Percentiles rank a stretch among this genome's conserved stretches.
These are phyloP conservation scores for Megaceryle torquata DNA, from an alignment of 2,113 vertebrate genomes.

Conservation along the genomic window DNA sequence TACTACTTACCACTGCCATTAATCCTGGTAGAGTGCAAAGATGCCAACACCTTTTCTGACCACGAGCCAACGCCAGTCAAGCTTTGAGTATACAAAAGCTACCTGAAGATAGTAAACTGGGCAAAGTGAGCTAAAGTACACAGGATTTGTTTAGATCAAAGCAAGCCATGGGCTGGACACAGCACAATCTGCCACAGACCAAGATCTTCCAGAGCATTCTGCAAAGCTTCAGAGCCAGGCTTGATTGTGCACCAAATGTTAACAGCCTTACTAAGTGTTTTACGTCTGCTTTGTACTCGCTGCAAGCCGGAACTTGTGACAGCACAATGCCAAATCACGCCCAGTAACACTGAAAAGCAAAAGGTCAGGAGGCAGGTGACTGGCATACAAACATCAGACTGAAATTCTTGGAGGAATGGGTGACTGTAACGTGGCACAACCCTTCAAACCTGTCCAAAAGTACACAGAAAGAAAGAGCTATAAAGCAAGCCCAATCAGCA, in stretches of 20 bases:
- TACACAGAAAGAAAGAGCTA: not conserved
- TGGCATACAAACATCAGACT: fast-evolving
- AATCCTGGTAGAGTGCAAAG: not conserved
- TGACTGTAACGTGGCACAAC: not conserved
- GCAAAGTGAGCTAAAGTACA: not conserved
- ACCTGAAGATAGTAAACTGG: not conserved
- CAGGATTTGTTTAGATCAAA: not conserved
- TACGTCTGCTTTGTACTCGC: not conserved
- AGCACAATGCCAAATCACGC: fast-evolving
- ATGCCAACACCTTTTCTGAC: not conserved
- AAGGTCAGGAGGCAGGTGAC: not conserved
- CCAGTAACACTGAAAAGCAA: not conserved
- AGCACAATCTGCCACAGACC: not conserved
- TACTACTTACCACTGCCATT: not conserved
- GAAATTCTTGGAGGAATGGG: not conserved
- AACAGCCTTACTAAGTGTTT: not conserved
- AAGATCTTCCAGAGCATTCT: not conserved
- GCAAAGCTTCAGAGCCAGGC: not conserved
- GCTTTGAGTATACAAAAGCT: not conserved
- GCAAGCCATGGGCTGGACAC: fast-evolving
- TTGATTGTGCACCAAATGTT: fast-evolving
- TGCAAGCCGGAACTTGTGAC: not conserved
- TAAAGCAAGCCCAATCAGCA: too few relatives aligned
- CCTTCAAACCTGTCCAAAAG: not conserved
- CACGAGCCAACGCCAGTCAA: fast-evolving